Evolutionary conservation across 2,888 invertebrate genomes (phyloP).

Genomic region (Lamproptera curius): DNA sequence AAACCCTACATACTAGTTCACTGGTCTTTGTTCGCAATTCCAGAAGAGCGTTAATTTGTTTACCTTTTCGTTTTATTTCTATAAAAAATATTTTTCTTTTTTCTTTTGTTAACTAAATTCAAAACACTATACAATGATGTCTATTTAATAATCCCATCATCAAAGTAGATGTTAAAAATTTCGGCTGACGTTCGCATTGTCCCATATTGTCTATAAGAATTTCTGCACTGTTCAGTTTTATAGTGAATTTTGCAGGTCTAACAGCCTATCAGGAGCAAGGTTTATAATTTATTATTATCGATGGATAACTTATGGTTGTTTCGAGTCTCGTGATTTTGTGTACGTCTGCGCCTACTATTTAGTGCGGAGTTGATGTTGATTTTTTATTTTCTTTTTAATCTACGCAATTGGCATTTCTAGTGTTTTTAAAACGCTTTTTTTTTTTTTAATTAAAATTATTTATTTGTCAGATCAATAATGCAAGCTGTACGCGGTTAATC

Average conservation of each 20-base stretch:
- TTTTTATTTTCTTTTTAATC: conserved; percentile 28
- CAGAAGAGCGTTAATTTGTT: too few relatives aligned
- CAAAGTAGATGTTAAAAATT: too few relatives aligned
- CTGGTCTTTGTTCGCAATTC: too few relatives aligned
- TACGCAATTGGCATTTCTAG: conserved; percentile 37
- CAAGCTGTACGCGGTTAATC: conserved; percentile 20
- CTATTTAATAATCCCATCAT: too few relatives aligned
- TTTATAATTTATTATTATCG: conserved; percentile 50
- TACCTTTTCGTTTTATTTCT: too few relatives aligned
- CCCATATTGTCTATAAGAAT: conserved; percentile 35
- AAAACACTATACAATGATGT: too few relatives aligned
- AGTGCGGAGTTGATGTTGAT: conserved; percentile 29
- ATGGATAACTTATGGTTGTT: conserved; percentile 38
- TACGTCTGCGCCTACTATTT: conserved; percentile 45
- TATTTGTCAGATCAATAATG: conserved; percentile 21
- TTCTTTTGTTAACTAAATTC: too few relatives aligned
- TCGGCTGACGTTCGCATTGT: background rate
- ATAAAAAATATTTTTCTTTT: too few relatives aligned
- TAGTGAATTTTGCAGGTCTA: conserved; percentile 77
- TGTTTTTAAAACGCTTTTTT: conserved; percentile 30
- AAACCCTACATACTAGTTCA: too few relatives aligned
- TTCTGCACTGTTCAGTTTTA: conserved; percentile 69
- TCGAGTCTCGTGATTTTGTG: conserved; percentile 54
- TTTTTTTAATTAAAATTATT: conserved; percentile 14
- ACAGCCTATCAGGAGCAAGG: conserved; percentile 74